These are phyloP conservation scores for Propsilocerus akamusi DNA, from an alignment of 1,140 invertebrate genomes.

Conservation along the genomic window DNA sequence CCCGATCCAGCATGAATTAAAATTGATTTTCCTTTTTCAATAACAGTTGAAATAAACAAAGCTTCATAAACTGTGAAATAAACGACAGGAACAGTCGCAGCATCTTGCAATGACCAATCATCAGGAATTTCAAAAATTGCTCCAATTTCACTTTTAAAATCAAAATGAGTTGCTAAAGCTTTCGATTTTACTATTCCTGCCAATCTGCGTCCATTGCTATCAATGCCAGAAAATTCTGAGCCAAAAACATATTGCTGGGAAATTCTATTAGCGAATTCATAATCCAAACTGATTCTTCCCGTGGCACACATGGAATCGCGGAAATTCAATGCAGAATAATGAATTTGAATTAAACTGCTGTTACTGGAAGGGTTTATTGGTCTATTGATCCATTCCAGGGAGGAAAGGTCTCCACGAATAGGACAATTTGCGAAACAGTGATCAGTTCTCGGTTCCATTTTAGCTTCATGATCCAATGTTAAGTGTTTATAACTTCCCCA, in stretches of 20 bases:
- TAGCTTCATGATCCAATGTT: slow-evolving; percentile 13
- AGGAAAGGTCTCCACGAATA: slow-evolving; percentile 38
- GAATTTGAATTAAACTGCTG: slow-evolving; percentile 63
- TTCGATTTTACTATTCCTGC: slow-evolving; percentile 64
- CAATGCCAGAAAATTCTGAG: slow-evolving; percentile 40
- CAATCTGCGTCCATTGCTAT: slow-evolving; percentile 29
- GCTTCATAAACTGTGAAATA: slow-evolving; percentile 39
- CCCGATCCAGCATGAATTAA: slow-evolving; percentile 50
- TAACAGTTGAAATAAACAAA: slow-evolving; percentile 30
- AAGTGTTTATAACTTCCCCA: slow-evolving; percentile 52
- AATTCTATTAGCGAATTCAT: slow-evolving; percentile 16
- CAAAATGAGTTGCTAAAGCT: slow-evolving; percentile 65
- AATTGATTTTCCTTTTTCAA: slow-evolving; percentile 34
- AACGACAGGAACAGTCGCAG: slow-evolving; percentile 40
- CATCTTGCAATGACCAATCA: slow-evolving; percentile 35
- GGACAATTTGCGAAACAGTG: slow-evolving; percentile 42
- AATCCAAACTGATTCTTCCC: slow-evolving; percentile 58
- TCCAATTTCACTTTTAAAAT: slow-evolving; percentile 41
- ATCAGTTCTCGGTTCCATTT: slow-evolving; percentile 24
- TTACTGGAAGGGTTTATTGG: slow-evolving; percentile 37
- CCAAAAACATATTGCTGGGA: slow-evolving; percentile 29
- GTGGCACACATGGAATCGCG: slow-evolving; percentile 61
- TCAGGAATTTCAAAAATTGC: slow-evolving; percentile 37
- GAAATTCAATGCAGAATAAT: slow-evolving; percentile 41
- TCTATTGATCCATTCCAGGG: slow-evolving; percentile 39